Evolutionary conservation across 2,797 vertebrate species (phyloP).

Genomic region (Gymnoscopelus braueri): DNA sequence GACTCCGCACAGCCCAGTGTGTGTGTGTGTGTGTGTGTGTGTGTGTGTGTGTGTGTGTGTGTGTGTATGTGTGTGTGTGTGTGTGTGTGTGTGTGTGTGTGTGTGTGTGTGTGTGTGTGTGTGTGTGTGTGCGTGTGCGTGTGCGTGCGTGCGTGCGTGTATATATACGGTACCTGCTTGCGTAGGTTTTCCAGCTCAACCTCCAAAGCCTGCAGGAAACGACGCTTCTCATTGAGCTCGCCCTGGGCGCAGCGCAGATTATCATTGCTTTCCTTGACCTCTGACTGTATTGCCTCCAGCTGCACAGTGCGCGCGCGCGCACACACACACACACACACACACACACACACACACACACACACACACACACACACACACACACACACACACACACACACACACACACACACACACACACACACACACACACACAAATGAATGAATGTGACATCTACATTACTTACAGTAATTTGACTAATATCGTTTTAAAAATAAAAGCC

Average conservation of each 20-base stretch:
- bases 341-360: background rate
- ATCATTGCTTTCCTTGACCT: slow-evolving; percentile 83
- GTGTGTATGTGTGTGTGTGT: background rate
- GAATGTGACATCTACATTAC: no score
- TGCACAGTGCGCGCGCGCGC: slow-evolving; percentile 32
- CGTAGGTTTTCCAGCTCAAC: slow-evolving; percentile 81
- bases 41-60: background rate
- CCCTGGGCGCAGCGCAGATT: slow-evolving; percentile 77
- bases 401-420: background rate
- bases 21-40: background rate
- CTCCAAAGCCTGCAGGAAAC: slow-evolving; percentile 83
- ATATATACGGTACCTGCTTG: slow-evolving; percentile 74
- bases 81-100: no score
- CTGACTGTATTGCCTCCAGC: slow-evolving; percentile 79
- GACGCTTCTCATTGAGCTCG: slow-evolving; percentile 79
- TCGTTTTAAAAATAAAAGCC: background rate
- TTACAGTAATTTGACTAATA: no score
- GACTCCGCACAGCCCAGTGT: background rate
- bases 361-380: background rate
- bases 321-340: background rate
- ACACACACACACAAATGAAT: background rate
- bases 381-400: background rate
- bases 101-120: background rate
- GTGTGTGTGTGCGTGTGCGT: background rate
- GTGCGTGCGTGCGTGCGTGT: background rate